phyloP scores from a whole-genome alignment of 2,797 vertebrate species.

The Coregonus ussuriensis region DNA sequence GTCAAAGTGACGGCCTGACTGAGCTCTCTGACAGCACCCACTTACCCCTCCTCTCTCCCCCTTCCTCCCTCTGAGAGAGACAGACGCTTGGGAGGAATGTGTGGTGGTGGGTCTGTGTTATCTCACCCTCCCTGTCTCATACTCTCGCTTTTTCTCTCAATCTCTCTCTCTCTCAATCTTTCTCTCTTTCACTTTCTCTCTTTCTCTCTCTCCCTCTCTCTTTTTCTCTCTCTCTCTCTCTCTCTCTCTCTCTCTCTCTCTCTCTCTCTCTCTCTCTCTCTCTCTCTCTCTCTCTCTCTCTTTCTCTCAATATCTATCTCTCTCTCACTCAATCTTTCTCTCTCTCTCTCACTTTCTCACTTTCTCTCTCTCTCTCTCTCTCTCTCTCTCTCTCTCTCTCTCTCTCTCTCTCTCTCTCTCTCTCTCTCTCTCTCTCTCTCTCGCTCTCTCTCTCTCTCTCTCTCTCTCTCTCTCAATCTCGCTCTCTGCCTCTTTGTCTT shows the following conservation, averaged over 20 bases:
- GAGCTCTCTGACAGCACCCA: conserved; percentile 64
- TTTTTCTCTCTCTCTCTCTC: too few relatives aligned
- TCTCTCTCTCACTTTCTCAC: too few relatives aligned
- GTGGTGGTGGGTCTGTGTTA: conserved; percentile 70
- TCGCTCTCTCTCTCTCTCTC: too few relatives aligned
- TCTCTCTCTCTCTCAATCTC: background rate
- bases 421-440: too few relatives aligned
- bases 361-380: too few relatives aligned
- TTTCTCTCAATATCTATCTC: background rate
- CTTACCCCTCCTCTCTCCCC: conserved; percentile 15
- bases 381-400: too few relatives aligned
- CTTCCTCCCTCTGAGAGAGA: conserved; percentile 38
- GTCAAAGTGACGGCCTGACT: conserved; percentile 69
- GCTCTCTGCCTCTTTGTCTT: background rate
- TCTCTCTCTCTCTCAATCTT: background rate
- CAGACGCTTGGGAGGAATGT: conserved; percentile 69
- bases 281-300: conserved; percentile 11
- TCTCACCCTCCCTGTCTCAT: conserved; percentile 50
- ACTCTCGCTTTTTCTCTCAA: background rate
- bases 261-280: too few relatives aligned
- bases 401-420: too few relatives aligned
- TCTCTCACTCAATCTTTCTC: too few relatives aligned
- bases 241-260: too few relatives aligned
- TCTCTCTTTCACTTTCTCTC: background rate
- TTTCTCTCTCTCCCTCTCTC: background rate